These are phyloP conservation scores for Rhyacichthys aspro DNA, from an alignment of 2,797 vertebrate species.

Conservation along the genomic window DNA sequence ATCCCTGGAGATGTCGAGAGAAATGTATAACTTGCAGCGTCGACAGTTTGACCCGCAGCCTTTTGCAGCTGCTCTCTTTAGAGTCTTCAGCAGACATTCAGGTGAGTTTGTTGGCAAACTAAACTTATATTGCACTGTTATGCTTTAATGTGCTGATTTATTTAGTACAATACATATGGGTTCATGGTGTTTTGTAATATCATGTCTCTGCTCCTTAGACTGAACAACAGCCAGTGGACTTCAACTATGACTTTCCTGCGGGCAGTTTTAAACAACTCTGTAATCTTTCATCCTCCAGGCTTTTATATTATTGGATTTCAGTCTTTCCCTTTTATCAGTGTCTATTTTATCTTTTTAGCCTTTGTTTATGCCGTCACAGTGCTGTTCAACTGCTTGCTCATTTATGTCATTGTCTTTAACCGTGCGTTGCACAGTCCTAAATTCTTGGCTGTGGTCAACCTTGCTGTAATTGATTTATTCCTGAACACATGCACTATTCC, in stretches of 20 bases:
- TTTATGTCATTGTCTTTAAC: conserved; percentile 58
- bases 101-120: conserved; percentile 4
- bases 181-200: neutral
- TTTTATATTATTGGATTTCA: conserved; percentile 71
- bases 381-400: conserved; percentile 64
- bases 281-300: conserved; percentile 68
- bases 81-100: neutral
- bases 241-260: conserved; percentile 46
- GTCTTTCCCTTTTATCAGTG: conserved; percentile 38
- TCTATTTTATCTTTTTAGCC: conserved; percentile 70
- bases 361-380: conserved; percentile 64
- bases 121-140: neutral
- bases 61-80: neutral
- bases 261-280: conserved; percentile 43
- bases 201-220: neutral
- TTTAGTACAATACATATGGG: neutral
- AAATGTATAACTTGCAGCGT: conserved; percentile 20
- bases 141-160: no score
- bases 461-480: conserved; percentile 66
- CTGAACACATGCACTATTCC: conserved; percentile 69
- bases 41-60: neutral
- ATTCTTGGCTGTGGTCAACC: conserved; percentile 70
- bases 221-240: neutral
- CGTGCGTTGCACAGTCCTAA: conserved; percentile 68
- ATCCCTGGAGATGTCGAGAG: conserved; percentile 32